Base-by-base conservation (phyloP, 2,797 vertebrate genomes). In the Bradypus variegatus region DNA sequence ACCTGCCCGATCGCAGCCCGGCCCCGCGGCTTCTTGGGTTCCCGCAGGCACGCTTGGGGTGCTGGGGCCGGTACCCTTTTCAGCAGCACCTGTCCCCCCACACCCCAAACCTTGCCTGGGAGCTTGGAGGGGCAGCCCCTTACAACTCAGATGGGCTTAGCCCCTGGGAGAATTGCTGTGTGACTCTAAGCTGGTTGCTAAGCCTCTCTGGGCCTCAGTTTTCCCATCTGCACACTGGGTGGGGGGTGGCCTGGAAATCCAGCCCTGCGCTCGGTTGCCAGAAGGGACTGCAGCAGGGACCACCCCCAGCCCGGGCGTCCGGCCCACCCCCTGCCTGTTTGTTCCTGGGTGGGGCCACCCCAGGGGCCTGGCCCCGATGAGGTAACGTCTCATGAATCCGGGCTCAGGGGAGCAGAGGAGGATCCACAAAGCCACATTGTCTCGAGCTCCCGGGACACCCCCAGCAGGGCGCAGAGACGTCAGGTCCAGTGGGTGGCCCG, bases 361-460 rank as follows among this genome's bases (percentile, higher is more conserved):
- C 31, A 5, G 64, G 84, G 92, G 91, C 93, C 77, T 86, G 89
- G 82, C 93, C 88, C 25, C 0, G 70, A 94, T 96, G 95, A 96
- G 94, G 93, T 96, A 93, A 95, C 1, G 95, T 96, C 94, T 95
- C 88, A 27, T 41, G 90, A 93, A 90, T 45, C 90, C 70, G 77
- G 84, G 69, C 90, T 89, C 8, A 0, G 55, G 78, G 36, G 70
- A 91, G 41, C 82, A 81, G 21, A 91, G 82, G 81, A 92, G 75
- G 84, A 36, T 23, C 92, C 78, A 96, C 95, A 96, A 91, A 94
- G 95, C 82, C 0, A 4, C 38, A 93, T 89, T 96, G 93, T 96
- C 81, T 95, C 78, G 58, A 82, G 88, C 76, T 81, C 72, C 72
- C 33, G 38, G 67, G 69, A 33, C 36, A 48, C 8, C 67, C 79